Evolutionary conservation across 2,113 vertebrate species (phyloP), one percentile per base, ranked within the genome.

Genomic region (Paradoxurus hermaphroditus): DNA sequence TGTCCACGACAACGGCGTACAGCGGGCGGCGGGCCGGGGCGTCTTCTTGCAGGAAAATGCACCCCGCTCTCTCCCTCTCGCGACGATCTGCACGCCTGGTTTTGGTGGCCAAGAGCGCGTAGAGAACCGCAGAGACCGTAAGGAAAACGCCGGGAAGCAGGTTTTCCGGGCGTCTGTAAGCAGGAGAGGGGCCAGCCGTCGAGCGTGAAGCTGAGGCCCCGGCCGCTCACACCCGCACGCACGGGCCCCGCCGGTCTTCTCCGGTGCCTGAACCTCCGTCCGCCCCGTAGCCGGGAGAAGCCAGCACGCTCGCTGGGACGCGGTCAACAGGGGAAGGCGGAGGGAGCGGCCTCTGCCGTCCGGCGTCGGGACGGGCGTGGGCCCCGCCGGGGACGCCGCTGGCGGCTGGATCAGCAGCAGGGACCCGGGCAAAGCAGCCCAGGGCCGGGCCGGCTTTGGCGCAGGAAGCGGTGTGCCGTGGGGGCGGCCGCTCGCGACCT

Each of bases 1-100:
- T 99, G 98, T 99, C 98, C n/a, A 99, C 63, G 3, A 99, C 98
- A 1, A 99, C 97, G 0, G 98, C 97, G 14, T 99, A 99, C 5
- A 98, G 95, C 72, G 98, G 97, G 6, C 84, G 97, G 86, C 99
- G 98, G 18, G 81, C 90, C 0, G 92, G 97, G 19, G 88, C 59
- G 81, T 98, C 99, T 95, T 99, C 99, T n/a, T 98, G 96, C 10
- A 99, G 98, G 49, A 98, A 97, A 86, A 99, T 97, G 36, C 94
- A 95, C 1, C 97, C 98, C 11, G 15, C 49, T 77, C 98, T 98
- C 67, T 90, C 96, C 65, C 97, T 93, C 3, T 98, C 88, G 2
- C 49, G 68, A 3, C 46, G 31, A 49, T 99, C 98, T 29, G 96
- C 95, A 68, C 31, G 97, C 72, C 92, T 97, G 96, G 98, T 98